phyloP scores from a whole-genome alignment of 2,113 vertebrate species.

The Xenotilapia flavipinnis region DNA sequence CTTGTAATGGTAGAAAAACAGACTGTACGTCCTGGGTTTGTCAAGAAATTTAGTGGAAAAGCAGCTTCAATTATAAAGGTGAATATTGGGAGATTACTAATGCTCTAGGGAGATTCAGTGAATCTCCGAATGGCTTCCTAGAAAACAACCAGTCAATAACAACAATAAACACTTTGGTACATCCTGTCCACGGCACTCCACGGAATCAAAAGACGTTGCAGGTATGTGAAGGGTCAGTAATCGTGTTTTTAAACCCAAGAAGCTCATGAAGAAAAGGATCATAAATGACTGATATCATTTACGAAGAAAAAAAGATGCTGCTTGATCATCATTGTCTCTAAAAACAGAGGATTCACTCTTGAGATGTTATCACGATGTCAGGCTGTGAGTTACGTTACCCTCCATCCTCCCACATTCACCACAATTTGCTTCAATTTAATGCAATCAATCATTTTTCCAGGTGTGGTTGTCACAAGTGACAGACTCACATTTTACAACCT shows the following conservation, averaged over 20 bases:
- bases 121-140: neutral
- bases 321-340: neutral
- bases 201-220: neutral
- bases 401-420: neutral
- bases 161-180: neutral
- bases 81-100: neutral
- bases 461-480: neutral
- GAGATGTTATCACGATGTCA: neutral
- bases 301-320: neutral
- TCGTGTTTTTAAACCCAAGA: neutral
- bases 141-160: neutral
- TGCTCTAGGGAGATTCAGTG: neutral
- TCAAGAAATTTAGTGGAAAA: neutral
- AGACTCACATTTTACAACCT: neutral
- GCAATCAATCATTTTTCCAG: neutral
- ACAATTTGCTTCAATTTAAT: conserved; percentile 1
- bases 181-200: neutral
- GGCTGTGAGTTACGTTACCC: neutral
- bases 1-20: neutral
- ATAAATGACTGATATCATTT: neutral
- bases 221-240: neutral
- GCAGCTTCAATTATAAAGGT: neutral
- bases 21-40: accelerated
- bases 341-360: neutral
- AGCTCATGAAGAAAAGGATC: neutral